A percentile compares a stretch with the other conserved stretches of the same genome.
These are phyloP conservation scores for Pelodiscus sinensis DNA, from an alignment of 2,113 vertebrate genomes.

Conservation along the genomic window DNA sequence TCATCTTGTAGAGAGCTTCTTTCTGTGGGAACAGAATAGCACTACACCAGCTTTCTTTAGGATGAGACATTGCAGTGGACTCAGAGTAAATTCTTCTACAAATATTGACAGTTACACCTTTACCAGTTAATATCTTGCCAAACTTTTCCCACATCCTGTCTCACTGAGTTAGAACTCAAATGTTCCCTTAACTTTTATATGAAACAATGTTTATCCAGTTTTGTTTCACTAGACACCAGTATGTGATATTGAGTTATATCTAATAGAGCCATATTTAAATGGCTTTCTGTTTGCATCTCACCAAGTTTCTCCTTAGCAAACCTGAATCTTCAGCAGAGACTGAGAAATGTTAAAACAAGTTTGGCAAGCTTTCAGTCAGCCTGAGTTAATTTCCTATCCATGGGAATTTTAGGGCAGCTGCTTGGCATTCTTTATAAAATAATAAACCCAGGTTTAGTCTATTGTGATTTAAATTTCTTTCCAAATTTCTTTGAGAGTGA, in stretches of 20 bases:
- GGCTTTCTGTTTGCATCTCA: neutral
- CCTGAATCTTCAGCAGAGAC: neutral
- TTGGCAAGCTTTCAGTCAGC: neutral
- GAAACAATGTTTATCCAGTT: neutral
- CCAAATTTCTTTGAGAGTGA: neutral
- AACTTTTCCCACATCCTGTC: neutral
- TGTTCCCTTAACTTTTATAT: neutral
- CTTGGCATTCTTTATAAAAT: neutral
- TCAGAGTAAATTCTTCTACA: neutral
- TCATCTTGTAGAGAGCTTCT: conserved; percentile 34
- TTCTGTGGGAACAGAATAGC: neutral
- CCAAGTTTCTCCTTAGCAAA: conserved; percentile 1
- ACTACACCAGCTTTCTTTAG: conserved; percentile 1
- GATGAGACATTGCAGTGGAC: conserved; percentile 30
- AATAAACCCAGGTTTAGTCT: neutral
- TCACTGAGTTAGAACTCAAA: conserved; percentile 8
- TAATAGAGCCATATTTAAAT: neutral
- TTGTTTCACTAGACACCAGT: conserved; percentile 21
- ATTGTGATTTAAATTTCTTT: neutral
- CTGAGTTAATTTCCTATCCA: neutral
- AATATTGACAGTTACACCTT: neutral
- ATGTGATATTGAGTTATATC: conserved; percentile 16
- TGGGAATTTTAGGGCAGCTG: neutral
- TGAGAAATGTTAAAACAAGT: neutral
- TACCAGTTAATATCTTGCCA: conserved; percentile 18